Evolutionary conservation across 2,113 vertebrate species (phyloP), one percentile per base, ranked within the genome.

Genomic region (Alosa alosa): DNA sequence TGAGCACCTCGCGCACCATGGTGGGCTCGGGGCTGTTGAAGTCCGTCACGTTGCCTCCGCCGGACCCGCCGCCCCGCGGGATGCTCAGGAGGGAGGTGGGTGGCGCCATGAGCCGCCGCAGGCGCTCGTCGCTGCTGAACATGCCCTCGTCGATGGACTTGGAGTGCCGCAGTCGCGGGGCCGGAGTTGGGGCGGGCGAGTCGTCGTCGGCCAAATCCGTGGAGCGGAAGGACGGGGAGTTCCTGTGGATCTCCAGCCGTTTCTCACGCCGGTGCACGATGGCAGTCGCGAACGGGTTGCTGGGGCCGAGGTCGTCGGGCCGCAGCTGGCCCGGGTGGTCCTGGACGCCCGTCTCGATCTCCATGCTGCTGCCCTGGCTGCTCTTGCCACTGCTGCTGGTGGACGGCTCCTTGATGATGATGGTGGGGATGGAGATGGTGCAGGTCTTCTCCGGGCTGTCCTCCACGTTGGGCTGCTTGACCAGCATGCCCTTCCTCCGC

Each of bases 311-410:
- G 89, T 92, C 89, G 47, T 96, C 97, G 0, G 96, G 96, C 87
- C 96, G 93, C 72, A 97, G 95, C 85, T 96, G 97, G 31, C 96
- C 96, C 0, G 94, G 90, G 75, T 92, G 96, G 88, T 97, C 97
- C 0, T 95, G 90, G 46, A 93, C 91, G 87, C 94, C 94, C 0
- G 95, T 95, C 55, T 97, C 97, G 0, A 95, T 96, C 91, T 98
- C 97, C 96, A 97, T 95, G 91, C 97, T 98, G 95, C 97, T 98
- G 82, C 95, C 97, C 90, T 97, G 97, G 94, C 97, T 97, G 93
- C 97, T 97, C 81, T 97, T 97, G 39, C 97, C 97, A 0, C 97
- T 98, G 94, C 97, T 98, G 94, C 96, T 97, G 92, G 97, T 98
- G 72, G 97, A 98, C 0, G 97, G 97, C 88, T 98, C 97, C 92